Evolutionary conservation across 2,113 vertebrate genomes (phyloP).

Genomic region (Calidris pugnax): DNA sequence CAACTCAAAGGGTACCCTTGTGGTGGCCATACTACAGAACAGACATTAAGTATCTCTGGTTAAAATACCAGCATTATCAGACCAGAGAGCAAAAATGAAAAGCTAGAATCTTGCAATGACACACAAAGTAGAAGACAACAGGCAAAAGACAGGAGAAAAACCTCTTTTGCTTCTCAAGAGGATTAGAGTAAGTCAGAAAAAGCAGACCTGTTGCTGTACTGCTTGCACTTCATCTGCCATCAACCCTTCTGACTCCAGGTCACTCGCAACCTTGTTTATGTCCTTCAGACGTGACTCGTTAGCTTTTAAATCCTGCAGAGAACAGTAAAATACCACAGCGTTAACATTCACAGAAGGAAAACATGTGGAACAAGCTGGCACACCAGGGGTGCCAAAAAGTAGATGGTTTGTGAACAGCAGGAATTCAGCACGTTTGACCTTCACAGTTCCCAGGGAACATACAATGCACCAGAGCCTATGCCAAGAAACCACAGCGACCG

Average conservation of each 20-base stretch:
- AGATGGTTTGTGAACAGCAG: neutral
- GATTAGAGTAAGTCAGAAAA: neutral
- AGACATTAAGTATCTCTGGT: neutral
- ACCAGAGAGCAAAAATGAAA: neutral
- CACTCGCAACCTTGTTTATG: constrained; percentile 95
- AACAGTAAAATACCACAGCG: neutral
- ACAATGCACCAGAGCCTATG: rapidly evolving
- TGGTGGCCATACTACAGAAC: neutral
- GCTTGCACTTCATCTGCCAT: constrained; percentile 94
- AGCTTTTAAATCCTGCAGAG: constrained; percentile 90
- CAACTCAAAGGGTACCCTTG: neutral
- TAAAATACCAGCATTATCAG: neutral
- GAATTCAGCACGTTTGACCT: neutral
- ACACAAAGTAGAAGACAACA: neutral
- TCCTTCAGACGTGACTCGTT: constrained; percentile 97
- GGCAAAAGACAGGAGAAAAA: neutral
- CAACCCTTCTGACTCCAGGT: constrained; percentile 95
- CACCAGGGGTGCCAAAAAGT: neutral
- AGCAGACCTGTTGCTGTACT: constrained; percentile 87
- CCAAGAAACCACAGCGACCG: neutral
- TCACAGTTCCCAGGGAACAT: neutral
- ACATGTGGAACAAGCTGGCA: neutral
- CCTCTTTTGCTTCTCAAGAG: neutral
- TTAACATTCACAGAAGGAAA: neutral
- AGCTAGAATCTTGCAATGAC: neutral